Base-by-base conservation (phyloP, 1,140 invertebrate genomes). In the Aleiodes sp. region DNA sequence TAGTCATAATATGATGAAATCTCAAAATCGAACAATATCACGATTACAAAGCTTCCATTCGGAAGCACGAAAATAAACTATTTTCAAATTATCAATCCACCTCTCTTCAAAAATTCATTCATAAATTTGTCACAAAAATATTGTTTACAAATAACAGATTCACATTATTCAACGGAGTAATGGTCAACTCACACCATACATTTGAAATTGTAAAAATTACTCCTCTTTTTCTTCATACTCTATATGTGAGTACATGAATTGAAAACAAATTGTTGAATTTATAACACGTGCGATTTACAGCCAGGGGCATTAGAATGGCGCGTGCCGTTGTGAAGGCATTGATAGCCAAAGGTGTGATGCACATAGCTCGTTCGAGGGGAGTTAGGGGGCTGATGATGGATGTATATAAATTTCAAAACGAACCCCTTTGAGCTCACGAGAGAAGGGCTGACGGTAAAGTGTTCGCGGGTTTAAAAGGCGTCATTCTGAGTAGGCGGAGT, bases 381-480 rank as follows among this genome's bases (percentile, higher is more conserved):
- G 64, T 10, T 52, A n/a, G 59, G 12, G 16, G 19, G n/a, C 69
- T 62, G 68, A 83, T 84, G 82, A 83, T 83, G 80, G 80, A 84
- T 82, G 81, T 79, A 75, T 78, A 79, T 79, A 76, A 81, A 77
- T 82, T 73, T 66, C n/a, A 31, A 26, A 41, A 79, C 81, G 77
- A 77, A 82, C 79, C 82, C 80, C 68, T 78, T 78, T 61, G 46
- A 57, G 35, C 31, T n/a, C 16, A 16, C 39, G 16, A 16, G 4
- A 46, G 60, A 73, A 75, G 65, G 71, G 70, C 52, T 70, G 68
- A 41, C 19, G 21, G 46, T 52, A 52, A 52, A 52, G 21, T 52
- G 21, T 52, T 21, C 46, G 10, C 65, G 16, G 57, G 52, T 75
- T 70, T 74, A 71, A 78, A 64, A 59, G 33, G 70, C 59, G 68